Evolutionary conservation across 2,113 vertebrate genomes (phyloP), one percentile per base, ranked within the genome.

Genomic region (Grammomys dolichurus): DNA sequence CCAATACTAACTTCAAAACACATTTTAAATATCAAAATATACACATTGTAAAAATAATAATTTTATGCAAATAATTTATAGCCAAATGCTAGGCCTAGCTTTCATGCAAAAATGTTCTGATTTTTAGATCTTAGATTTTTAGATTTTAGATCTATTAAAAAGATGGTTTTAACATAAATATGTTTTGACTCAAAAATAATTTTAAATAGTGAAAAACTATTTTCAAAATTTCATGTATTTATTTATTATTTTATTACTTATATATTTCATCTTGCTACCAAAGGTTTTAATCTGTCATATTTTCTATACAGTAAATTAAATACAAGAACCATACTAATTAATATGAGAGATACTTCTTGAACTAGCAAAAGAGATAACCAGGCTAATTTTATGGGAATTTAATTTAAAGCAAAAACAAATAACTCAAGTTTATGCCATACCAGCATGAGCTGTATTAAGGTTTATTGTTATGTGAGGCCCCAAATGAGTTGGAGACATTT

Each of bases 1-100:
- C 7, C 72, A 84, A 91, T 76, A 11, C 5, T 65, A 7, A 67
- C 75, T 91, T 95, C 82, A 2, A 84, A 91, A 70, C 28, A 77
- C 26, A 84, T 78, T 91, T 93, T 90, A 96, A 95, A 94, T 26
- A 85, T n/a, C 17, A 51, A 90, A 72, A 72, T 73, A 17, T 70
- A 19, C 20, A 73, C 2, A 75, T 88, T 89, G 78, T 24, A 80
- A 12, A 90, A 72, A 56, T 28, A 58, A 40, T 11, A 28, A 65
- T 75, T 89, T 69, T 65, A 70, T 82, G 20, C 10, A 77, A 92
- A 80, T 7, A 94, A 69, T 90, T 89, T 87, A 91, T 43, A 87
- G 86, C 6, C 26, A 94, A 85, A 87, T 93, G 60, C 2, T 84
- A 7, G 22, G 90, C 51, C 5, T 60, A 87, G 43, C 77, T 94